Conservation (phyloP, 2,888 invertebrate species). For the Trachelus stipa region DNA sequence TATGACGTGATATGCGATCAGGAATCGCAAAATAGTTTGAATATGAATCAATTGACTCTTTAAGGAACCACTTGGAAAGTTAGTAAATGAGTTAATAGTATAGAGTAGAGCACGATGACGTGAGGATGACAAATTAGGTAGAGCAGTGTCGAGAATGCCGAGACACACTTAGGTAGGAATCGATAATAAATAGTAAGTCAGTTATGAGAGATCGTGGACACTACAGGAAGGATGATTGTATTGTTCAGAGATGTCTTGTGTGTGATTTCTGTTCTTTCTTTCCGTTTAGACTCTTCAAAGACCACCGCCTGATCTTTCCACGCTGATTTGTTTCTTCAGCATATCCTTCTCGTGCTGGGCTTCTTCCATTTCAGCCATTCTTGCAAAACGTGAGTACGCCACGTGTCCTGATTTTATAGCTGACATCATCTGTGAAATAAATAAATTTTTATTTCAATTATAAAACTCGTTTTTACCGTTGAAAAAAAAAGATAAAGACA, state of each 20-base stretch:
- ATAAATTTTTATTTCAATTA: neutral
- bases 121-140: neutral
- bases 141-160: neutral
- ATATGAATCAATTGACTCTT: neutral
- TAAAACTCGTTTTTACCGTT: neutral
- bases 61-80: neutral
- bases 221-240: neutral
- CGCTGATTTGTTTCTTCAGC: constrained; percentile 81
- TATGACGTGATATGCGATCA: neutral
- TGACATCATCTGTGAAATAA: constrained; percentile 90
- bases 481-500: neutral
- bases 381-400: constrained; percentile 94
- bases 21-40: neutral
- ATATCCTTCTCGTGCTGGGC: constrained; percentile 82
- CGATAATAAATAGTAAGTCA: neutral
- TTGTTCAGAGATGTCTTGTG: neutral
- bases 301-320: constrained; percentile 96
- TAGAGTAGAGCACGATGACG: neutral
- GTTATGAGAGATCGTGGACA: neutral
- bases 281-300: constrained; percentile 71
- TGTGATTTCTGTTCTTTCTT: neutral
- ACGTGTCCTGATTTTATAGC: constrained; percentile 97
- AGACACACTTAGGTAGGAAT: neutral
- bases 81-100: neutral
- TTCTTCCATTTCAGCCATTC: constrained; percentile 93